These are phyloP conservation scores for Pseudotriccus pelzelni DNA, from an alignment of 2,797 vertebrate species.

Conservation along the genomic window DNA sequence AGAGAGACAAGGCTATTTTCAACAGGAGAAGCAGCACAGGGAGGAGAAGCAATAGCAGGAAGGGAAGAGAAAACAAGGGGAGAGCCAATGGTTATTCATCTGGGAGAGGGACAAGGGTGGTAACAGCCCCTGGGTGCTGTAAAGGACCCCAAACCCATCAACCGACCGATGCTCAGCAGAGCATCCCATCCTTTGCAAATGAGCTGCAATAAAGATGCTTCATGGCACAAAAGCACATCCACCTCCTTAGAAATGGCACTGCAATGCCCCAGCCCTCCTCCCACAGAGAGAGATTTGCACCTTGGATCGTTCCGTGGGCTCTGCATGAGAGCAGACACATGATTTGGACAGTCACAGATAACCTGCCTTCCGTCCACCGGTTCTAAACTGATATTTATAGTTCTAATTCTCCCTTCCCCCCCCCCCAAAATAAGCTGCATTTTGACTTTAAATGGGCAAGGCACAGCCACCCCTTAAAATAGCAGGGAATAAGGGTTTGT, in stretches of 20 bases:
- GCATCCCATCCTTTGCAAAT: not conserved
- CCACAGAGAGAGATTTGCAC: not conserved
- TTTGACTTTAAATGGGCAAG: not conserved
- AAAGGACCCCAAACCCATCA: not conserved
- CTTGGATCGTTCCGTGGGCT: not conserved
- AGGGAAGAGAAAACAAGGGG: not conserved
- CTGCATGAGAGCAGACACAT: rapidly evolving
- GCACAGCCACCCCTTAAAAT: not conserved
- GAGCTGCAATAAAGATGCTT: not conserved
- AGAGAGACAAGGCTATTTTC: not conserved
- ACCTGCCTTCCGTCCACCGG: not conserved
- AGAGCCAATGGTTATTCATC: not conserved
- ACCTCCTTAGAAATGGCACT: not conserved
- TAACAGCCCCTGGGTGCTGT: not conserved
- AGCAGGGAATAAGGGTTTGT: not conserved
- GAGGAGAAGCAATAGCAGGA: not conserved
- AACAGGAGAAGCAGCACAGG: not conserved
- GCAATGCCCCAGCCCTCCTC: not conserved
- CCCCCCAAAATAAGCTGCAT: not conserved
- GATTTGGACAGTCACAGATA: not conserved
- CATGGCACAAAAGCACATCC: not conserved
- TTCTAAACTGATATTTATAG: not conserved
- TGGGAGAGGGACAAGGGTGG: not conserved
- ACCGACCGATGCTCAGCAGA: not conserved
- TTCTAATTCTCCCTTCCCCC: not conserved